Conservation (phyloP, 2,113 vertebrate genomes). For the Leptosomus discolor region DNA sequence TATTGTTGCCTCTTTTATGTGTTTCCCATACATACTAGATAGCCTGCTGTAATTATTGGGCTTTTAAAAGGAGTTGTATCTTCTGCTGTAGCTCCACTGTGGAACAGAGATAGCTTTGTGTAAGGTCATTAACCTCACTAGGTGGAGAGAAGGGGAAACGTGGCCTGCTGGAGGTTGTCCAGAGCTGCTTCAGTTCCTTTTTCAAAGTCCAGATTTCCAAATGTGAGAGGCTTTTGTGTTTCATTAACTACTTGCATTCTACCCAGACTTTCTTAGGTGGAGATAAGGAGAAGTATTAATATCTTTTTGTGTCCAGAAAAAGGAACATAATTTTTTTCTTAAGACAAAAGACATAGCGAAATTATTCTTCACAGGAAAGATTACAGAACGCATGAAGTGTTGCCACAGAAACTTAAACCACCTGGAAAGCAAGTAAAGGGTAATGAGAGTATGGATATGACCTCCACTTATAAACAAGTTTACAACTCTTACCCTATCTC, state of each 20-base stretch:
- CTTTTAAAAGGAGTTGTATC: not conserved
- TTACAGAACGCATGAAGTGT: conserved; percentile 37
- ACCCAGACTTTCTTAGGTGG: not conserved
- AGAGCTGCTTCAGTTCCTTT: not conserved
- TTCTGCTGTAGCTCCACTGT: not conserved
- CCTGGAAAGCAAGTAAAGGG: not conserved
- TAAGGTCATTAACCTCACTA: not conserved
- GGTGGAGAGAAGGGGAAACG: not conserved
- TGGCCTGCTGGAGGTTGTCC: not conserved
- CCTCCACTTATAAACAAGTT: conserved; percentile 62
- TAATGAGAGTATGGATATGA: conserved; percentile 58
- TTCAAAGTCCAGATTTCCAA: not conserved
- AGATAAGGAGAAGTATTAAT: not conserved
- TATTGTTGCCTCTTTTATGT: not conserved
- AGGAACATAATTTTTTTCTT: not conserved
- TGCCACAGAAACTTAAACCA: conserved; percentile 10
- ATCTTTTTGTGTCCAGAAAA: not conserved
- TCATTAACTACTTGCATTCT: not conserved
- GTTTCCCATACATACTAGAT: not conserved
- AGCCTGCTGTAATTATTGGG: not conserved
- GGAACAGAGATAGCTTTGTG: not conserved
- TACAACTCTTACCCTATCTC: not conserved
- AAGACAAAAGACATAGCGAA: not conserved
- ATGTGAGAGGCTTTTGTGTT: not conserved
- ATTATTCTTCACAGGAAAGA: conserved; percentile 60